Percentiles rank a stretch among this genome's conserved stretches.
phyloP scores from a whole-genome alignment of 2,888 invertebrate genomes.

The Bombylius major region DNA sequence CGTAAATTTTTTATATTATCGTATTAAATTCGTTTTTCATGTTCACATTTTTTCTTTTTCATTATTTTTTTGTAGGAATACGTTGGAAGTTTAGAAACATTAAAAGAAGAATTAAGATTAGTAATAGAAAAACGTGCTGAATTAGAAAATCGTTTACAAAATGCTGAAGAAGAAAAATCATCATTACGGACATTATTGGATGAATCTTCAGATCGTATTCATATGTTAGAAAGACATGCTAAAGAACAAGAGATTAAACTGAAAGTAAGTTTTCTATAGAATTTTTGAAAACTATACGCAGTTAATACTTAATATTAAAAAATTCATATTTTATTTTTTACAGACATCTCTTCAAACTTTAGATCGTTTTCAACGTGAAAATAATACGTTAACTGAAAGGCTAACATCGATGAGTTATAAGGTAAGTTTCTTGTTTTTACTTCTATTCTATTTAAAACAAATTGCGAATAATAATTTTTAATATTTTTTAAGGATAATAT shows the following conservation, averaged over 20 bases:
- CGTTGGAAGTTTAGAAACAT: slow-evolving; percentile 73
- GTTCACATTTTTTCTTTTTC: not conserved
- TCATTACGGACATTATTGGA: slow-evolving; percentile 67
- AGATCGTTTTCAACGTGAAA: slow-evolving; percentile 57
- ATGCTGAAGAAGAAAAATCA: slow-evolving; percentile 68
- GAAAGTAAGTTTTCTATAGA: slow-evolving; percentile 21
- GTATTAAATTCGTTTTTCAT: too few species aligned
- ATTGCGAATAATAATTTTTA: not conserved
- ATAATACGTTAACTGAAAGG: slow-evolving; percentile 56
- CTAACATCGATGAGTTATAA: slow-evolving; percentile 45
- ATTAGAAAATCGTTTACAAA: slow-evolving; percentile 66
- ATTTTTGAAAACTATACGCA: not conserved
- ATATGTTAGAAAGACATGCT: slow-evolving; percentile 69
- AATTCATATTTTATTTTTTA: too few species aligned
- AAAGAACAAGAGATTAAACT: slow-evolving; percentile 59
- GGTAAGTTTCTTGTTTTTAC: not conserved
- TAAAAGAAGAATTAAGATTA: slow-evolving; percentile 76
- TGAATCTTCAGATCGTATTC: slow-evolving; percentile 79
- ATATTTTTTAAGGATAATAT: not conserved
- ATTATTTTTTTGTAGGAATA: slow-evolving; percentile 51
- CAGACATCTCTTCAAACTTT: slow-evolving; percentile 53
- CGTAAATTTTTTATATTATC: too few species aligned
- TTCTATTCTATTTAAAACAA: not conserved
- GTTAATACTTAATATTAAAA: too few species aligned
- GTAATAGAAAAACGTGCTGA: slow-evolving; percentile 73